Base-by-base conservation (phyloP, 2,113 vertebrate genomes). In the Steatornis caripensis region DNA sequence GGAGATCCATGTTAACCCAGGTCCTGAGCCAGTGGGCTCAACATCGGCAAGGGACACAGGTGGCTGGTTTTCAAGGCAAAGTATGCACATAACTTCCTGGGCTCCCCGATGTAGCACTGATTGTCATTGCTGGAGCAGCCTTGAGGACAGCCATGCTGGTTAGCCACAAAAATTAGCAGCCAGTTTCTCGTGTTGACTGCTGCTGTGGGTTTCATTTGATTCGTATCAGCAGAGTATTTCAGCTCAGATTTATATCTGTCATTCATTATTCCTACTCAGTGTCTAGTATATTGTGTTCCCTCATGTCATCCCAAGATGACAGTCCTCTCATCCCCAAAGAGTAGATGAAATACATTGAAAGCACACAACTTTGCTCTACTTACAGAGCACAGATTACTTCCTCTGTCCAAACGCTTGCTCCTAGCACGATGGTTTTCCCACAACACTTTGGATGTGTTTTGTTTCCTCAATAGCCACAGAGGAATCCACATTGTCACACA, bases 51-150 rank as follows among this genome's bases (percentile, higher is more conserved):
- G 30, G 16, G 39, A 32, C 12, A 34, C 4, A 16, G 26, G 11
- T 29, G 9, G 23, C 49, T 1, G 8, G 20, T 62, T 91, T 89
- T 81, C 53, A 79, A 72, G 53, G 61, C 51, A 41, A 69, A 85
- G 34, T 3, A 30, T 18, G 30, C 26, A 22, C 30, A 32, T 39
- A 13, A 3, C 49, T 75, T 79, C 23, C 34, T 48, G 30, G 32
- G 13, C 21, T 87, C 81, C 48, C 36, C 5, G 2, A 0, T 2
- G 1, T 2, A 53, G 12, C 41, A 9, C 36, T 2, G 5, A 29
- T 21, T 2, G 1, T 75, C 46, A 11, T 34, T 68, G 64, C 58
- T 3, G 3, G 12, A 61, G 84, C 57, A 60, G 51, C 37, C 66
- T 65, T 34, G 45, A 76, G 58, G 36, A 9, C 8, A 69, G 43